These are phyloP conservation scores for Graphium colonna DNA, from an alignment of 2,888 invertebrate species.

Conservation along the genomic window DNA sequence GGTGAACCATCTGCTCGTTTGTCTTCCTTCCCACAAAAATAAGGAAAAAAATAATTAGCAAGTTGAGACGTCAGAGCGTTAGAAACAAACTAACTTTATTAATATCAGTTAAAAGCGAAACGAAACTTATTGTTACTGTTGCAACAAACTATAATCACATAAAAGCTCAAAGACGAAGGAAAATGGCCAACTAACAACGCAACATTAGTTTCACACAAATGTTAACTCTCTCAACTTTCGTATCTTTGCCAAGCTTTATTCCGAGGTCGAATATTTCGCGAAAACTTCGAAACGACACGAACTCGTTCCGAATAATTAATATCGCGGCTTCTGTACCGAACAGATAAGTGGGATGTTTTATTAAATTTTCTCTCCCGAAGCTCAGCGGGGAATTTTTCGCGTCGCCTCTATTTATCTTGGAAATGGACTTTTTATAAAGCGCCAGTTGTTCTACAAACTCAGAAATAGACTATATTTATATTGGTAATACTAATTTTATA, in stretches of 20 bases:
- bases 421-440: background rate
- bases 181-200: constrained; percentile 9
- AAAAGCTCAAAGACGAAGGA: background rate
- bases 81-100: too few relatives aligned
- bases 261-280: constrained; percentile 11
- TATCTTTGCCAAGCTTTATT: constrained; percentile 6
- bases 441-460: background rate
- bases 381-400: background rate
- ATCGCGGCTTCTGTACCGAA: constrained; percentile 6
- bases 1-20: too few relatives aligned
- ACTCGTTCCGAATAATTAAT: constrained; percentile 23
- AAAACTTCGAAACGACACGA: constrained; percentile 9
- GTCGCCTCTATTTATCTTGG: constrained; percentile 5
- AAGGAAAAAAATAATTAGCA: too few relatives aligned
- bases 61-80: too few relatives aligned
- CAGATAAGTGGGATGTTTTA: constrained; percentile 24
- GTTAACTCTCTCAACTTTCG: background rate
- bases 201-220: constrained; percentile 14
- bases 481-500: background rate
- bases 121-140: background rate
- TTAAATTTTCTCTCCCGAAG: constrained; percentile 18
- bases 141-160: background rate
- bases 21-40: too few relatives aligned
- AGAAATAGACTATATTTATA: background rate
- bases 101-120: too few relatives aligned